Evolutionary conservation across 2,797 vertebrate species (phyloP), one percentile per base, ranked within the genome.

Genomic region (Phrynocephalus forsythii): DNA sequence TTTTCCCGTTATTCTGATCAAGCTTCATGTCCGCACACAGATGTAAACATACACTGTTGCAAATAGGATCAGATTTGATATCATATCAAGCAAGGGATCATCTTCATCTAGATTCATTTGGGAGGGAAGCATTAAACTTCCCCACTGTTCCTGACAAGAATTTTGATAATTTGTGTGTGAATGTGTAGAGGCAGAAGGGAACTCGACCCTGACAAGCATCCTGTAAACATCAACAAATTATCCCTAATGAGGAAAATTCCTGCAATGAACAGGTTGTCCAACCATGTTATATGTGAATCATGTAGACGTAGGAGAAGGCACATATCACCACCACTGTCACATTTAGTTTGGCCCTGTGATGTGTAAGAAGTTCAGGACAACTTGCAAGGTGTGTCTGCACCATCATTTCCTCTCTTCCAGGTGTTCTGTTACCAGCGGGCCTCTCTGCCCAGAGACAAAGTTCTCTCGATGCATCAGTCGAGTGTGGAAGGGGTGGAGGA

Each of bases 401-500:
- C 13, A 22, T 89, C 2, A 91, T 13, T 30, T 9, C 1, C 0
- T 92, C 82, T 56, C 52, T 69, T 89, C 28, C 93, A 99, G 98
- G 97, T 97, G 88, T 95, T 98, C 85, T 93, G 93, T 89, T 95
- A 97, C 22, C 95, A 97, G 92, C 96, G 86, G 89, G 93, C 89
- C 1, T 95, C 97, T 66, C 92, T 98, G 76, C 97, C 94, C 93
- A 96, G 96, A 72, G 97, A 97, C 82, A 97, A 92, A 48, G 95
- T 98, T 76, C 96, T 95, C 89, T 96, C 96, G 18, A 99, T 98
- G 98, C 98, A 98, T 94, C 96, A 96, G 92, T 97, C 94, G 94
- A 98, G 97, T 82, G 3, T 96, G 86, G 97, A 98, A n/a, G 98
- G 98, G 0, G 97, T 98, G 60, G 98, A 98, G 91, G 98, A 99